Percentiles rank a stretch among this genome's conserved stretches.
Conservation (phyloP, 1,140 invertebrate species). For the Bombus difficillimus region DNA sequence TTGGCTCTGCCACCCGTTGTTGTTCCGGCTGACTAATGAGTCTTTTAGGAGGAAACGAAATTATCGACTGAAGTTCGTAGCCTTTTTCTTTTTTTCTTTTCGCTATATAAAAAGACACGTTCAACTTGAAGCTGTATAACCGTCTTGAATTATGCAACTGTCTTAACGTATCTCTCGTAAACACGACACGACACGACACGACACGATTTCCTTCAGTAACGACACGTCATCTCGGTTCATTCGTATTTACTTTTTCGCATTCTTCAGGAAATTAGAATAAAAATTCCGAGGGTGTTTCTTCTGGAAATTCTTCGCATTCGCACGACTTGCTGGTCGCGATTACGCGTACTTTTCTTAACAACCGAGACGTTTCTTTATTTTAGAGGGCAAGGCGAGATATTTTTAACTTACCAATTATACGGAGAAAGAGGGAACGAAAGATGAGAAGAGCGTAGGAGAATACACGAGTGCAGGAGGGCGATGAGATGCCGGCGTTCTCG, state of each 20-base stretch:
- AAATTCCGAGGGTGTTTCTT: constrained; percentile 33
- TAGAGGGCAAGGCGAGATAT: constrained; percentile 59
- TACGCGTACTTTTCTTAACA: constrained; percentile 59
- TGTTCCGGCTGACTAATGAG: constrained; percentile 75
- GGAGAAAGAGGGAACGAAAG: background rate
- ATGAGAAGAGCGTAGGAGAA: constrained; percentile 6
- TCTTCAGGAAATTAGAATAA: constrained; percentile 48
- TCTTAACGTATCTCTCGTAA: background rate
- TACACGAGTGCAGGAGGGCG: constrained; percentile 10
- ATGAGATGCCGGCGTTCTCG: constrained; percentile 58
- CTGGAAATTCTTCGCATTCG: constrained; percentile 57
- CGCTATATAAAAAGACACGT: background rate
- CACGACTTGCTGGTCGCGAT: constrained; percentile 48
- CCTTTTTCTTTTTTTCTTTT: background rate
- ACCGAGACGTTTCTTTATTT: constrained; percentile 65
- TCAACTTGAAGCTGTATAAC: background rate
- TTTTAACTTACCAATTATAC: constrained; percentile 70
- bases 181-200: background rate
- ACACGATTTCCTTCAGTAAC: background rate
- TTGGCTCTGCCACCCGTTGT: constrained; percentile 56
- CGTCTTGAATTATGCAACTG: background rate
- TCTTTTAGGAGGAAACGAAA: constrained; percentile 65
- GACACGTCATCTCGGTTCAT: background rate
- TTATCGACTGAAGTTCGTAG: constrained; percentile 49
- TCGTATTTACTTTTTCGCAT: constrained; percentile 17